phyloP scores from a whole-genome alignment of 2,888 invertebrate species.

The Apantesis nais region DNA sequence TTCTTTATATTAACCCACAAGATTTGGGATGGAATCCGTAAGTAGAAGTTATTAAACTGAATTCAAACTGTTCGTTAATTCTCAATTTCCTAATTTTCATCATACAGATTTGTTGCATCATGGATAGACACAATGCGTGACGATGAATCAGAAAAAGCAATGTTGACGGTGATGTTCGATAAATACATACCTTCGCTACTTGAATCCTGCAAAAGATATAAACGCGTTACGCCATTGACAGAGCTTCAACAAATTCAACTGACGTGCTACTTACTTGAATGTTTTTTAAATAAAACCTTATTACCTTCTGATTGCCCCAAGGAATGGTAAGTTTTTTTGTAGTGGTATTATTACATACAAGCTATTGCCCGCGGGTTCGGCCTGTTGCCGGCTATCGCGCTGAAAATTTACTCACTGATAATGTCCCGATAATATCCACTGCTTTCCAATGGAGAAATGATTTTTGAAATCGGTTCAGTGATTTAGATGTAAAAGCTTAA shows the following conservation, averaged over 20 bases:
- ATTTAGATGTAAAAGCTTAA: too few species aligned
- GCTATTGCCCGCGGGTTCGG: too few species aligned
- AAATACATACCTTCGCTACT: slow-evolving; percentile 95
- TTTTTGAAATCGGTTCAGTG: too few species aligned
- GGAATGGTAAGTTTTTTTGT: slow-evolving; percentile 88
- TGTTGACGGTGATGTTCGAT: slow-evolving; percentile 94
- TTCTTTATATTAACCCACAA: slow-evolving; percentile 96
- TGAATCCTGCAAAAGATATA: slow-evolving; percentile 91
- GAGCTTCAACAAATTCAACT: slow-evolving; percentile 96
- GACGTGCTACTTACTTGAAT: slow-evolving; percentile 94
- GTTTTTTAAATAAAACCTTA: slow-evolving; percentile 91
- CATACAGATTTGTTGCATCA: slow-evolving; percentile 92
- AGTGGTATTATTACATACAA: neutral
- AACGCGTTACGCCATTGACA: slow-evolving; percentile 95
- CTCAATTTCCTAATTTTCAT: too few species aligned
- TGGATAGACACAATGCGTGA: slow-evolving; percentile 93
- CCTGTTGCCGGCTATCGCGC: too few species aligned
- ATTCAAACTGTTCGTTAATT: too few species aligned
- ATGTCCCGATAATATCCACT: too few species aligned
- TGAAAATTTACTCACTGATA: too few species aligned
- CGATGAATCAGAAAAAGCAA: slow-evolving; percentile 90
- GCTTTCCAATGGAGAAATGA: too few species aligned
- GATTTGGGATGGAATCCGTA: slow-evolving; percentile 98
- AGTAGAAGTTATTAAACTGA: slow-evolving; percentile 61
- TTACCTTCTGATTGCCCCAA: slow-evolving; percentile 95